Evolutionary conservation across 2,113 vertebrate genomes (phyloP).

Genomic region (Diadophis punctatus): DNA sequence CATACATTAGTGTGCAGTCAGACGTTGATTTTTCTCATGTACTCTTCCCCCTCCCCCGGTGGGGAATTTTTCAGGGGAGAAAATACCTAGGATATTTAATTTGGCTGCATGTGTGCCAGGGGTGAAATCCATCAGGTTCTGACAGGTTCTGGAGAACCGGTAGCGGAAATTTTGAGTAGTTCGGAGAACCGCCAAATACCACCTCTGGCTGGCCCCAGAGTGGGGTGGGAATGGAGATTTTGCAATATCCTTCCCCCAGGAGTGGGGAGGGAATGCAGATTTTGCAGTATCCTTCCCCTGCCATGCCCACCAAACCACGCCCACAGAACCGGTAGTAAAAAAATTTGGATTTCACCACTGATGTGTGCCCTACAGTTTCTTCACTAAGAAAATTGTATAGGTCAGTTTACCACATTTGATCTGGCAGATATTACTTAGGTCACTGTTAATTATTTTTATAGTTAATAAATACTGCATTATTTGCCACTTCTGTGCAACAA

Average conservation of each 20-base stretch:
- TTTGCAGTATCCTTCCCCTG: too few species aligned
- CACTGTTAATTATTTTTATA: not conserved
- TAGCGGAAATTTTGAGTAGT: too few species aligned
- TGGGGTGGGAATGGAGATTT: too few species aligned
- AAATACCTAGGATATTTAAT: not conserved
- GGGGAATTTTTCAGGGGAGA: not conserved
- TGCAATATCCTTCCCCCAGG: too few species aligned
- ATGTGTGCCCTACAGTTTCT: not conserved
- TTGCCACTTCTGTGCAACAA: not conserved
- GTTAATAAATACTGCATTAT: not conserved
- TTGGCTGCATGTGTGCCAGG: not conserved
- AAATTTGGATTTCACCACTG: too few species aligned
- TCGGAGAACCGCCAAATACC: too few species aligned
- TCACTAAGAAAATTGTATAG: not conserved
- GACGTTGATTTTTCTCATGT: not conserved
- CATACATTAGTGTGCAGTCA: not conserved
- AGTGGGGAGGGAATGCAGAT: too few species aligned
- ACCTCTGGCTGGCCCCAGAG: too few species aligned
- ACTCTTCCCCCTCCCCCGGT: not conserved
- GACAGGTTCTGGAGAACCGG: too few species aligned
- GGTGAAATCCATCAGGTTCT: too few species aligned
- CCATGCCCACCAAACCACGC: too few species aligned
- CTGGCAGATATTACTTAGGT: not conserved
- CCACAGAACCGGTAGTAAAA: too few species aligned
- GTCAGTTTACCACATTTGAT: not conserved